Evolutionary conservation across 2,888 invertebrate genomes (phyloP), one percentile per base, ranked within the genome.

Genomic region (Axea sp.): DNA sequence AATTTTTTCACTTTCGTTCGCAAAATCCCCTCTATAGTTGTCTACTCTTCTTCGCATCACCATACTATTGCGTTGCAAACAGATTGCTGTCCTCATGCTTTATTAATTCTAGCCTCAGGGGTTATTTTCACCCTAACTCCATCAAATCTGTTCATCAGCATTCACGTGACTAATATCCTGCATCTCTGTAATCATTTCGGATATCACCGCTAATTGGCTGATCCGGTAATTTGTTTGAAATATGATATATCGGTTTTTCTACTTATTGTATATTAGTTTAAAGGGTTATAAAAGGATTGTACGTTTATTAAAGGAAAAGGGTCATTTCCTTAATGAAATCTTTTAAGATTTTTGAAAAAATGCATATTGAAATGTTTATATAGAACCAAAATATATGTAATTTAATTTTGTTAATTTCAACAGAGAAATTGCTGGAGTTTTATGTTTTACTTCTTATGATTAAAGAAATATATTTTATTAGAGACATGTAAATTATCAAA

Each of bases 91-190:
- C 77, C 79, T 80, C 80, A 80, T 81, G 85, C 86, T 86, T 87
- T 87, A 87, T 87, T 87, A 87, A 87, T 87, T 87, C 83, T 83
- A 85, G 84, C 84, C 80, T 68, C 80, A 69, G 68, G 77, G 78
- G 81, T 76, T 68, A 51, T 72, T 72, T 49, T 43, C 68, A 57
- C 76, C 76, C 74, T 64, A 64, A 72, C 72, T 72, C 67, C 75
- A 76, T 78, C 78, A 78, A 82, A 82, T 82, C 79, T 83, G 77
- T 77, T 78, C 78, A 78, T 78, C 76, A 62, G 62, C 75, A 76
- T 76, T 77, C 78, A 76, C 76, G 77, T 80, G 83, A 79, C 79
- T 81, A 82, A 84, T 82, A 74, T 73, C 75, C 59, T 31, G 39
- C 55, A 59, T 76, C 67, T 73, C 53, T 47, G 33, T 62, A 65